Base-by-base conservation (phyloP, 2,888 invertebrate genomes). In the Subacronicta megacephala region DNA sequence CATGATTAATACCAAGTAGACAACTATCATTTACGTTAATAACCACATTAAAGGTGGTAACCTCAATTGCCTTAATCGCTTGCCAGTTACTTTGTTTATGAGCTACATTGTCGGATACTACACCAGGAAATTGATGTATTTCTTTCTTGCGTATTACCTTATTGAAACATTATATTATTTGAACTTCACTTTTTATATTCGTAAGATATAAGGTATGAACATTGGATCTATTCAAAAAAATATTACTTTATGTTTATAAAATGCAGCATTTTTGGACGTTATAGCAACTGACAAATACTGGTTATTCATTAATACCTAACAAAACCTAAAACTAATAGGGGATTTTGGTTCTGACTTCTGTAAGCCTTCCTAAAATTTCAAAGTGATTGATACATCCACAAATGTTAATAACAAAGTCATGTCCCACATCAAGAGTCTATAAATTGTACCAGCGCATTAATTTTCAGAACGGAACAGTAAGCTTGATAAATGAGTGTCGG, bases 401-500 rank as follows among this genome's bases (percentile, higher is more conserved):
- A 57, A 65, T 56, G 57, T 62, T 56, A 50, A 68, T 46, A 57
- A 52, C 57, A 47, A 67, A 63, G 54, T 64, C 47, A 43, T 59
- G 49, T 53, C 52, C 36, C 33, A 49, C 54, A 77, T 76, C 76
- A 56, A 51, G 69, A 80, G 78, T 77, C 78, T 79, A 62, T 80
- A 69, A 78, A 80, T 88, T 87, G 79, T 68, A 75, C 84, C 82
- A 63, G 60, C 58, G 79, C 84, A 85, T 90, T 92, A 90, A 92
- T 92, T 91, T 90, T 84, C 88, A 87, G 83, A 86, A 83, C 85
- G 82, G 87, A 84, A 85, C 87, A 83, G 90, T 92, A 90, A 93
- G 92, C 93, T 90, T 93, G 93, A 93, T 93, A 92, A 93, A 93
- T 92, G 91, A 89, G 86, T 84, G 89, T 83, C 87, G 87, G 87